Base-by-base conservation (phyloP, 1,140 invertebrate species). In the Drosophila subpulchrella region DNA sequence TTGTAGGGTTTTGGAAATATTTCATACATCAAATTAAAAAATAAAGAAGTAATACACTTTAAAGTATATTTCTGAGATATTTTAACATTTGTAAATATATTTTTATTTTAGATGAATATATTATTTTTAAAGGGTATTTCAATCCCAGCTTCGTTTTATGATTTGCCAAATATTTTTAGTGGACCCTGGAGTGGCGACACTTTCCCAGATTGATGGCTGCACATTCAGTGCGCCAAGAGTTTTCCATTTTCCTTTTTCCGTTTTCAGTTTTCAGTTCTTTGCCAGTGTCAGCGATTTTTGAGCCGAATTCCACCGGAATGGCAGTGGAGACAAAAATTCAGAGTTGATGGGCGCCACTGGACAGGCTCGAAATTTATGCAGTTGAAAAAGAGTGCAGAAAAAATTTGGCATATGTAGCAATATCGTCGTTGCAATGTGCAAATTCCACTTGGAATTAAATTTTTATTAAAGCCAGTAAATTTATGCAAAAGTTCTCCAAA, bases 261-360 rank as follows among this genome's bases (percentile, higher is more conserved):
- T n/a, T n/a, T 27, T 60, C 44, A 38, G 36, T 51, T 42, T 27
- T 60, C 44, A 38, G 36, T 51, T 42, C 42, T 71, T 39, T 66
- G 41, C 55, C 36, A 68, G 56, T 62, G 76, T 77, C 75, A 77
- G 73, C 51, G 44, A 30, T 36, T 56, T 48, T 68, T 41, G n/a
- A 41, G n/a, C 42, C 39, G 53, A 41, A 71, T 58, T 71, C 66
- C 42, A 47, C 4, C 4, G 17, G 27, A 55, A 42, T 55, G 50
- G 30, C 58, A 30, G 32, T 6, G 38, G 51, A 38, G 59, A 44
- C 68, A 59, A 54, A 74, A 59, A 71, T 79, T 59, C 81, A 39
- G 75, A 39, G 76, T 73, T 89, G 75, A 62, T 88, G 81, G 84
- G 83, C 83, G 83, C 83, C 83, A 89, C 71, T 62, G 66, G 76